Evolutionary conservation across 2,888 invertebrate genomes (phyloP).

Genomic region (Hydrotaea diabolus): DNA sequence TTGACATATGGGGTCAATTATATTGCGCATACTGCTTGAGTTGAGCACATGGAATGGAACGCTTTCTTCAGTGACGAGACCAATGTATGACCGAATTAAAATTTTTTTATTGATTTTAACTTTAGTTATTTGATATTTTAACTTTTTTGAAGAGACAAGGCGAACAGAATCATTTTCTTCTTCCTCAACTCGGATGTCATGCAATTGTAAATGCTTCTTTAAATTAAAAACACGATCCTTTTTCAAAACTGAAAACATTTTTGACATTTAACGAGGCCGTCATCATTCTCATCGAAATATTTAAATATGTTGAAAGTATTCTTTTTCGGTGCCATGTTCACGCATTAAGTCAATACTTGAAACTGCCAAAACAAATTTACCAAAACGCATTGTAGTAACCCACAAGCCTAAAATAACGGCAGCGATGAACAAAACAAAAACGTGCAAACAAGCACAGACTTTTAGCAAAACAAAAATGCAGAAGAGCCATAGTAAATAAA

Average conservation of each 20-base stretch:
- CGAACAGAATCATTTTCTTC: not conserved
- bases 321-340: not conserved
- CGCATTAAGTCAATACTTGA: not conserved
- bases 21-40: conserved; percentile 53
- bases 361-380: not conserved
- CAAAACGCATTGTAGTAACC: not conserved
- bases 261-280: not conserved
- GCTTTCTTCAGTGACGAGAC: conserved; percentile 62
- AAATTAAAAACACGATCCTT: no score
- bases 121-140: conserved; percentile 15
- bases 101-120: conserved; percentile 49
- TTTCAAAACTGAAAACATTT: no score
- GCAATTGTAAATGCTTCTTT: not conserved
- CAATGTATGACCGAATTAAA: conserved; percentile 50
- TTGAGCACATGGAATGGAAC: conserved; percentile 60
- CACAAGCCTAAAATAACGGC: no score
- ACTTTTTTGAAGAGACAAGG: not conserved
- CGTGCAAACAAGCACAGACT: no score
- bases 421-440: no score
- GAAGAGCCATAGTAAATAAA: not conserved
- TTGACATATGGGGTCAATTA: conserved; percentile 53
- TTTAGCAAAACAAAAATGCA: not conserved
- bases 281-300: not conserved
- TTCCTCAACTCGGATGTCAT: not conserved
- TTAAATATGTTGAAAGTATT: not conserved